Evolutionary conservation across 2,797 vertebrate species (phyloP), one percentile per base, ranked within the genome.

Genomic region (Hydrocynus forskahlii): DNA sequence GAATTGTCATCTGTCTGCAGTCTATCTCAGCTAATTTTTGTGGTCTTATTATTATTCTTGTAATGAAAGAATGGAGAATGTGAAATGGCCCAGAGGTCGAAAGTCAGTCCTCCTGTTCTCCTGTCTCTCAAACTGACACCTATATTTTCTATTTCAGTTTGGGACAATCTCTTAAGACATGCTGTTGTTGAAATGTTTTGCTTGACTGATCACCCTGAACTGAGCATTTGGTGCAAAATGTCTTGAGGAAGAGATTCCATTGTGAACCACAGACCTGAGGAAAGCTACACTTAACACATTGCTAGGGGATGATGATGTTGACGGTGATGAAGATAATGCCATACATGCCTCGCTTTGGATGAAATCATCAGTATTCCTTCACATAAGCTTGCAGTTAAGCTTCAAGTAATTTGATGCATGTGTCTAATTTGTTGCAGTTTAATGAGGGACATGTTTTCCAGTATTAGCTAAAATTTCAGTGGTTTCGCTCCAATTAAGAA

Each of bases 401-500:
- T 0, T 64, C 52, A 48, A 3, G 7, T 54, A 35, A 68, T 75
- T 59, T 68, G 52, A 75, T 75, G 25, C n/a, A 59, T 3, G 5
- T 60, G 7, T 68, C 52, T 60, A 60, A 75, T 69, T 76, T 69
- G 43, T 52, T 60, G 54, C 19, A 68, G 25, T 52, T 69, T 52
- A 76, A 70, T 48, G 63, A 17, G 64, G 9, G 57, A 5, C 19
- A 48, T 64, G 68, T 63, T 83, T 63, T 75, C 48, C 16, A 62
- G 35, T 57, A 75, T 68, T 64, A 63, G 19, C 73, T 80, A 69
- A 35, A 80, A 38, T 25, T 19, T 73, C 60, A 64, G 48, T 25
- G 19, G 57, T 73, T 57, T 64, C 9, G 21, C 57, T 50, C 45
- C 79, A 75, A 75, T 75, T 75, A 59, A 52, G 35, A 75, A 59